A percentile compares a stretch with the other conserved stretches of the same genome.
Conservation (phyloP, 2,888 invertebrate genomes). For the Endomychus coccineus region DNA sequence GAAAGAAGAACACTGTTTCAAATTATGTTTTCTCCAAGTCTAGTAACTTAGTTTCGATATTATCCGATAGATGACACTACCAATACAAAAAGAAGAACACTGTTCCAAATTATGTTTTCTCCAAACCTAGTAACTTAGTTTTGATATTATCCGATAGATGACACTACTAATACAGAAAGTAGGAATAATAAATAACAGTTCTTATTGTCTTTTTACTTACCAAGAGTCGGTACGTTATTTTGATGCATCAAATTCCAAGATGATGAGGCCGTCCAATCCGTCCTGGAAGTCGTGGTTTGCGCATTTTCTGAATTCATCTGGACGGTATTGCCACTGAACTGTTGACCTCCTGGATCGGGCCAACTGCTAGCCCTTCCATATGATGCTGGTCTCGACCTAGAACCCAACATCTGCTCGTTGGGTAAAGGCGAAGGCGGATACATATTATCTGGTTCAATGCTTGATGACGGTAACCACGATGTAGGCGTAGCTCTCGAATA, state of each 20-base stretch:
- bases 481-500: constrained; percentile 26
- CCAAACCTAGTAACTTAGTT: too few relatives aligned
- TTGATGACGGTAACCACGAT: constrained; percentile 30
- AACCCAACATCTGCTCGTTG: constrained; percentile 26
- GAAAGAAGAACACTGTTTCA: too few relatives aligned
- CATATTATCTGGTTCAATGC: constrained; percentile 10
- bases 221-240: too few relatives aligned
- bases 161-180: too few relatives aligned
- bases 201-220: too few relatives aligned
- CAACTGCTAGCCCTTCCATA: constrained; percentile 49
- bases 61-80: too few relatives aligned
- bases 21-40: too few relatives aligned
- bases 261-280: constrained; percentile 34
- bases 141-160: too few relatives aligned
- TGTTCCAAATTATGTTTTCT: too few relatives aligned
- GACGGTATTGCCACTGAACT: not conserved
- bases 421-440: constrained; percentile 8
- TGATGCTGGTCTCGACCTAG: constrained; percentile 42
- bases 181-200: too few relatives aligned
- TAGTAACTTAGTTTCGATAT: too few relatives aligned
- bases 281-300: constrained; percentile 24
- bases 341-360: constrained; percentile 27
- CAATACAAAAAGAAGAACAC: too few relatives aligned
- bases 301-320: constrained; percentile 30
- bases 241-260: constrained; percentile 31